Evolutionary conservation across 2,888 invertebrate genomes (phyloP).

Genomic region (Xylota segnis): DNA sequence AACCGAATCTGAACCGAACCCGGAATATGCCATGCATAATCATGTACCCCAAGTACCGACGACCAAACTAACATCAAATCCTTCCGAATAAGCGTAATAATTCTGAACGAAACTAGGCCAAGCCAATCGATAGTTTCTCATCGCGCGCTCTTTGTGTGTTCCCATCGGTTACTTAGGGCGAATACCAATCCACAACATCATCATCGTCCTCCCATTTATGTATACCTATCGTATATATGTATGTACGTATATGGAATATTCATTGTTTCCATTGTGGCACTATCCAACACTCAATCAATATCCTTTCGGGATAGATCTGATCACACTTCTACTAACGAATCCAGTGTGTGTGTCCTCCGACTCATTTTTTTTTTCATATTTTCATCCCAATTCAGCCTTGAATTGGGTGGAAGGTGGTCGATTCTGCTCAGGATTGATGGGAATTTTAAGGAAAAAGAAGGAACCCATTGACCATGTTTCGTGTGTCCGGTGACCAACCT

Average conservation of each 20-base stretch:
- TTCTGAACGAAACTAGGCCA: conserved; percentile 56
- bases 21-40: not conserved
- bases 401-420: not conserved
- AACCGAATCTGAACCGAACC: not conserved
- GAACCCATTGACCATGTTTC: conserved; percentile 40
- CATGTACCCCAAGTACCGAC: not conserved
- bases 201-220: not conserved
- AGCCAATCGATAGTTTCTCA: conserved; percentile 64
- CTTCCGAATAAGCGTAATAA: conserved; percentile 44
- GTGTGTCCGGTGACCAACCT: conserved; percentile 35
- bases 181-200: conserved; percentile 26
- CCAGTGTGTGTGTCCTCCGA: conserved; percentile 29
- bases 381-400: conserved; percentile 14
- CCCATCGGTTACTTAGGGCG: conserved; percentile 24
- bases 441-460: conserved; percentile 17
- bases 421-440: conserved; percentile 27
- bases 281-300: conserved; percentile 68
- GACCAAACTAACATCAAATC: conserved; percentile 27
- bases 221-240: too few species aligned
- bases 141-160: conserved; percentile 30
- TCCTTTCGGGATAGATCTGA: conserved; percentile 48
- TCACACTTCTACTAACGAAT: conserved; percentile 48
- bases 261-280: conserved; percentile 59
- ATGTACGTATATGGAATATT: conserved; percentile 30
- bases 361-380: not conserved